Evolutionary conservation across 2,113 vertebrate genomes (phyloP).

Genomic region (Marcusenius ussheri): DNA sequence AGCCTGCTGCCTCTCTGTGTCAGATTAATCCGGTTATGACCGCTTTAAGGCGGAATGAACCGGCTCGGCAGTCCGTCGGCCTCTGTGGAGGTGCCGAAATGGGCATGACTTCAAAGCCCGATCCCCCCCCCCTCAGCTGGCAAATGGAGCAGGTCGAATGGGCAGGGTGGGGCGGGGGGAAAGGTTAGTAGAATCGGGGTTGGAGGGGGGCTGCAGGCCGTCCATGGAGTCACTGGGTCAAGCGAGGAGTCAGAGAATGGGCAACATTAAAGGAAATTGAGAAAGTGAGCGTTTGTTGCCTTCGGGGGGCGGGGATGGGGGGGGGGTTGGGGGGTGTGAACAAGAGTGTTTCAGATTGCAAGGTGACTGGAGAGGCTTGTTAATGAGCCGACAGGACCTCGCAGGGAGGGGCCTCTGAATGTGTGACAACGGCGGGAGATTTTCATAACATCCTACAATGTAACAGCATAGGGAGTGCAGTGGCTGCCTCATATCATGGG

Average conservation of each 20-base stretch:
- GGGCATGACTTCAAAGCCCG: constrained; percentile 36
- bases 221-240: not conserved
- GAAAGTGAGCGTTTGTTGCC: not conserved
- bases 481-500: not conserved
- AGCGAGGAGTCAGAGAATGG: not conserved
- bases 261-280: not conserved
- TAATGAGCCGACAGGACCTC: not conserved
- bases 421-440: not conserved
- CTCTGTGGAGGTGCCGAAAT: constrained; percentile 23
- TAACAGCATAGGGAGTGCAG: no score
- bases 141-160: not conserved
- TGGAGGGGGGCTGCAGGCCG: not conserved
- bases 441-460: not conserved
- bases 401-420: no score
- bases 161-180: not conserved
- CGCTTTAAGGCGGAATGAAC: constrained; percentile 3
- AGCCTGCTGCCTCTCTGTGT: not conserved
- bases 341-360: not conserved
- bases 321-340: not conserved
- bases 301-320: not conserved
- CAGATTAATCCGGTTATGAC: not conserved
- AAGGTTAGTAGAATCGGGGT: not conserved
- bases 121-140: constrained; percentile 13
- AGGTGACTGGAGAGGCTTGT: not conserved
- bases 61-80: not conserved